Evolutionary conservation across 2,113 vertebrate genomes (phyloP), one percentile per base, ranked within the genome.

Genomic region (Excalfactoria chinensis): DNA sequence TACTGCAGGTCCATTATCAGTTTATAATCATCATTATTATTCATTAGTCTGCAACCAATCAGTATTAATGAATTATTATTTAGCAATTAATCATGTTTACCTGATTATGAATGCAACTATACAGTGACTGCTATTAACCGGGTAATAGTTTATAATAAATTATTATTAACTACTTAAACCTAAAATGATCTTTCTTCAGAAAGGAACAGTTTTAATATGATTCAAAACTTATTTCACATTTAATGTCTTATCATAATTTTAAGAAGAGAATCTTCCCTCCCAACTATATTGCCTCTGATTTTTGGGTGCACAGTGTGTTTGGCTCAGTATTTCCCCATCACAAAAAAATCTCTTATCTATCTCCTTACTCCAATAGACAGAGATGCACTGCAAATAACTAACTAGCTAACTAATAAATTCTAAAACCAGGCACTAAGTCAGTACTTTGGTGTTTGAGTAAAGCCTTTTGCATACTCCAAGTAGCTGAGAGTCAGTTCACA

Each of bases 221-320:
- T 76, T 73, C 21, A 63, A 60, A 68, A 73, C 2, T 69, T 60
- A 18, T 72, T 72, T 48, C 7, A 9, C 34, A n/a, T 58, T 69
- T 66, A 1, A 67, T 80, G 86, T 70, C 19, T 49, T 48, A 4
- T 46, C 2, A 35, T 44, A 40, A 20, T 62, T 76, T 73, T 35
- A 70, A 88, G 16, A 7, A 40, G 5, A 6, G 18, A 77, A 37
- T 0, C 2, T 19, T 16, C 43, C 6, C 9, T 88, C 15, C 13
- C 17, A 35, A 0, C 0, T 0, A 6, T 35, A 44, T 7, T 1
- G 30, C 3, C 20, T 53, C 46, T n/a, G 4, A 77, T 43, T 17
- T 59, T n/a, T 74, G 5, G 25, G 12, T 35, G 46, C 32, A 55
- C 11, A 56, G 17, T 43, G 16, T 76, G n/a, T 70, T 84, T 67